Percentiles rank a stretch among this genome's conserved stretches.
phyloP scores from a whole-genome alignment of 2,113 vertebrate species.

The Theristicus caerulescens region DNA sequence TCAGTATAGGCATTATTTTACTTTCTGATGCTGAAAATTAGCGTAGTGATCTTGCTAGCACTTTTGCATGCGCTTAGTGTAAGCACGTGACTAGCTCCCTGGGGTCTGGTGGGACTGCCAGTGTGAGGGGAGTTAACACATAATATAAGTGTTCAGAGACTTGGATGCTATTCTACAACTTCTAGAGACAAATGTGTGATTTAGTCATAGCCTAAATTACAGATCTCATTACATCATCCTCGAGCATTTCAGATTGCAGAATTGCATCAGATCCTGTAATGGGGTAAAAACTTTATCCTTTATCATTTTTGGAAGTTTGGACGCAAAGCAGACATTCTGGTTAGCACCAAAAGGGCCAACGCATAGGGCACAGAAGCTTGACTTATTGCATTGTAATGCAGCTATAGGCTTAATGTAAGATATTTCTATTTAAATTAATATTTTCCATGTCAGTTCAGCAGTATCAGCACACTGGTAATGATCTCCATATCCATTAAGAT shows the following conservation, averaged over 20 bases:
- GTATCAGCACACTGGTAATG: slow-evolving; percentile 58
- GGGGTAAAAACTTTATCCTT: background rate
- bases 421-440: slow-evolving; percentile 67
- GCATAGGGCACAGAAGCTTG: background rate
- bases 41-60: background rate
- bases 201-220: background rate
- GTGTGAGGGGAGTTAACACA: background rate
- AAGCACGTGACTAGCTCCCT: background rate
- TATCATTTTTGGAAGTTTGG: background rate
- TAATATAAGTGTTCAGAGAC: background rate
- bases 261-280: background rate
- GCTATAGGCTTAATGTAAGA: background rate
- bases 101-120: background rate
- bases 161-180: background rate
- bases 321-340: background rate
- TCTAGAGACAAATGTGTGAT: background rate
- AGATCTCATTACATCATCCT: background rate
- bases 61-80: background rate
- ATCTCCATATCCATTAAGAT: slow-evolving; percentile 53
- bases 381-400: background rate
- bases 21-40: slow-evolving; percentile 46
- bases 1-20: slow-evolving; percentile 7
- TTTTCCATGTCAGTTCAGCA: slow-evolving; percentile 31
- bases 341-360: background rate
- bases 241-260: background rate